Evolutionary conservation across 2,113 vertebrate genomes (phyloP).

Genomic region (Condylura cristata): DNA sequence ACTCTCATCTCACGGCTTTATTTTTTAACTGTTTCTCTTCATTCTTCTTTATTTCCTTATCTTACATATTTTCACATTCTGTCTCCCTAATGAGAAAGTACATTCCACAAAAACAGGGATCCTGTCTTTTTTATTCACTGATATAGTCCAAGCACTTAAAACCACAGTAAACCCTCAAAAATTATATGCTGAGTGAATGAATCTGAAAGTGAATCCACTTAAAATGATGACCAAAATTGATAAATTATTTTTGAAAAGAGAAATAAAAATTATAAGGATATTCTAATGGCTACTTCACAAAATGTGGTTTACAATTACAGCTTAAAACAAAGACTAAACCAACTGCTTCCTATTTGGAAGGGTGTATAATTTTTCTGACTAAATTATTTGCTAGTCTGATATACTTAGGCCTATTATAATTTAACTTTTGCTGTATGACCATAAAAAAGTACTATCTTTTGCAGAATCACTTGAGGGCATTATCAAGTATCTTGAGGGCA

Average conservation of each 20-base stretch:
- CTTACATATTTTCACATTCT: not conserved
- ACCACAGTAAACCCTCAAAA: not conserved
- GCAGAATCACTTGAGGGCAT: not conserved
- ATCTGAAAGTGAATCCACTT: constrained; percentile 19
- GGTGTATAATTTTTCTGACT: not conserved
- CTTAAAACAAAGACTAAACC: constrained; percentile 11
- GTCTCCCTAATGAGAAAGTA: not conserved
- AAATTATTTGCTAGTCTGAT: not conserved
- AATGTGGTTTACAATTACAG: not conserved
- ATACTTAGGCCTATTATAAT: not conserved
- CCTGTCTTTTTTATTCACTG: not conserved
- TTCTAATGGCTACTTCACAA: constrained; percentile 43
- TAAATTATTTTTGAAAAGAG: constrained; percentile 16
- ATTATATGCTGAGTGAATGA: constrained; percentile 14
- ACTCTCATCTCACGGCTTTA: not conserved
- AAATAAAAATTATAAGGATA: constrained; percentile 9
- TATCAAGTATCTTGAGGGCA: no score
- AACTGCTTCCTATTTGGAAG: constrained; percentile 12
- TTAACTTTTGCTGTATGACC: not conserved
- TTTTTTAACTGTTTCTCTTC: not conserved
- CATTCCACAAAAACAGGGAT: not conserved
- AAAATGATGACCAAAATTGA: constrained; percentile 27
- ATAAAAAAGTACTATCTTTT: not conserved
- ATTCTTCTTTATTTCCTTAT: not conserved
- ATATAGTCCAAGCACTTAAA: not conserved